Percentiles rank a stretch among this genome's conserved stretches.
Evolutionary conservation across 1,140 invertebrate genomes (phyloP).

Genomic region (Meloidogyne hapla): DNA sequence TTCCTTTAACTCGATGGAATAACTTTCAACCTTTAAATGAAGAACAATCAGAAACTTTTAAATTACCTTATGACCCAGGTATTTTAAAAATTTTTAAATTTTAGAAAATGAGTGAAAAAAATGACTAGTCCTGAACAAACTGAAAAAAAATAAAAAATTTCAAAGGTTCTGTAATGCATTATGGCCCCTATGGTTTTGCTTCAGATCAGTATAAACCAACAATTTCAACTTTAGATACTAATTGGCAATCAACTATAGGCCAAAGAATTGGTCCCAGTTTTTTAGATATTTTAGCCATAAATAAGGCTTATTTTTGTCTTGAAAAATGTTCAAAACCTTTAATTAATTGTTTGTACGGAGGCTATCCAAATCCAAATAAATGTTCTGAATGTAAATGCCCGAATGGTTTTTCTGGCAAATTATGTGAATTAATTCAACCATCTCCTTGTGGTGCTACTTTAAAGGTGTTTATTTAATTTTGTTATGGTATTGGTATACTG

Average conservation of each 20-base stretch:
- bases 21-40: constrained; percentile 58
- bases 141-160: background rate
- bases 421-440: constrained; percentile 47
- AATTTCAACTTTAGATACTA: constrained; percentile 55
- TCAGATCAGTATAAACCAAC: constrained; percentile 57
- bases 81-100: too few species aligned
- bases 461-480: too few species aligned
- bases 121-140: too few species aligned
- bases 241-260: constrained; percentile 48
- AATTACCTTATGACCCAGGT: constrained; percentile 58
- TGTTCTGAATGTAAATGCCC: constrained; percentile 55
- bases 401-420: constrained; percentile 46
- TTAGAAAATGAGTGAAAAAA: too few species aligned
- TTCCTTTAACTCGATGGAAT: constrained; percentile 57
- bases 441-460: constrained; percentile 50
- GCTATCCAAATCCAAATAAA: constrained; percentile 60
- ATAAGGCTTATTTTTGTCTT: constrained; percentile 55
- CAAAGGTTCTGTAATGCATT: constrained; percentile 62
- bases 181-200: constrained; percentile 59
- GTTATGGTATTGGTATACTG: too few species aligned
- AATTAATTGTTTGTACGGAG: constrained; percentile 51
- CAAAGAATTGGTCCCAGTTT: constrained; percentile 59
- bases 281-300: constrained; percentile 59
- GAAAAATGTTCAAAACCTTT: constrained; percentile 40
- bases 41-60: constrained; percentile 51